Base-by-base conservation (phyloP, 2,888 invertebrate species). In the Epicampocera succincta region DNA sequence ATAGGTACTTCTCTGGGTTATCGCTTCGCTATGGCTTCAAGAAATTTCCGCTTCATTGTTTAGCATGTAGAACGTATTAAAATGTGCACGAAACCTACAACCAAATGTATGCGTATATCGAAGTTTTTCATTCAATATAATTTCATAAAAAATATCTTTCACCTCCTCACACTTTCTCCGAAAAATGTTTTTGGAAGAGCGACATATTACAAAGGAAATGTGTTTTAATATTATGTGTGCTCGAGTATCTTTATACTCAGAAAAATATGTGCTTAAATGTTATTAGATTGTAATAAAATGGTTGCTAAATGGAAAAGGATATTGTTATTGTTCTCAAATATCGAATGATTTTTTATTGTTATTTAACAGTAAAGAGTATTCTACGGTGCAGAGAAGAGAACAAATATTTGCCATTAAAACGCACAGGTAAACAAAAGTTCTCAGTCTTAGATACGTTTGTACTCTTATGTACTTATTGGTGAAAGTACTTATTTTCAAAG, bases 341-440 rank as follows among this genome's bases (percentile, higher is more conserved):
- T 82, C 81, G 74, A 73, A 82, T 82, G 65, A 77, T 82, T 82
- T 68, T 82, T 82, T 82, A 82, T 82, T 83, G 66, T 83, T 54
- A 80, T 78, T 72, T 75, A 44, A 71, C 42, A 48, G n/a, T 15
- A 40, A 19, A 19, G 6, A 1, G 29, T 21, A 9, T 4, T 33
- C 6, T 33, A 9, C 8, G 33, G 8, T 33, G 9, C 8, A 6
- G 9, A 33, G 8, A 33, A 9, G 9, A 33, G 33, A 3, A 5
- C 3, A 8, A 33, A 33, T 33, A 33, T 33, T 33, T 33, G 33
- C 6, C 8, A 9, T 9, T 33, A 33, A 33, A 33, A 33, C 33
- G 3, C 6, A 8, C 33, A 33, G 33, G 33, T 33, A 8, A 33
- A 33, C 9, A 33, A 3, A 9, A 9, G 6, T 33, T 33, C 9